Percentiles rank a stretch among this genome's conserved stretches.
Conservation (phyloP, 2,888 invertebrate genomes). For the Clistopyga incitator region DNA sequence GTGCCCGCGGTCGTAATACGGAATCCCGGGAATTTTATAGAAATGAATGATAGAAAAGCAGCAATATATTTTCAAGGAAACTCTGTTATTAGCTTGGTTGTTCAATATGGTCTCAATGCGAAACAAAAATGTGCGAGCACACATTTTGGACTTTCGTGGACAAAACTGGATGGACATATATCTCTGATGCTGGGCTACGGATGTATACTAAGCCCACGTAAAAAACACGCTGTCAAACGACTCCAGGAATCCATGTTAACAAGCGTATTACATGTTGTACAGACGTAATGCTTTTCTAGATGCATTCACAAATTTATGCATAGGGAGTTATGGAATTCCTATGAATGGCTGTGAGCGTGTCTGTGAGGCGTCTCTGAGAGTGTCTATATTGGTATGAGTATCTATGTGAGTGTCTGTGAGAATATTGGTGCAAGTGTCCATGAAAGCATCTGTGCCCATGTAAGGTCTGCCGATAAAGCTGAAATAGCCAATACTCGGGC, state of each 20-base stretch:
- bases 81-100: not conserved
- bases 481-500: too few relatives aligned
- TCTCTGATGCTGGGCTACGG: conserved; percentile 19
- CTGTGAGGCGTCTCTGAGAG: too few relatives aligned
- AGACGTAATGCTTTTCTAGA: conserved; percentile 46
- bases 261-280: conserved; percentile 68
- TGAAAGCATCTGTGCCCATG: too few relatives aligned
- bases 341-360: too few relatives aligned
- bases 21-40: conserved; percentile 19
- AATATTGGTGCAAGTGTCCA: too few relatives aligned
- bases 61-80: conserved; percentile 4
- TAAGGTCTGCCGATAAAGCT: too few relatives aligned
- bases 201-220: conserved; percentile 75
- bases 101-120: not conserved
- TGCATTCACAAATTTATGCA: too few relatives aligned
- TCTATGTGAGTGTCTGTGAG: too few relatives aligned
- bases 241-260: conserved; percentile 74
- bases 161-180: conserved; percentile 36
- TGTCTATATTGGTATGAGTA: too few relatives aligned
- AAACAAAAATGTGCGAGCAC: not conserved
- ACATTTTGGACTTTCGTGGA: not conserved
- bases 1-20: conserved; percentile 4
- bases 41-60: not conserved
- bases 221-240: conserved; percentile 76
- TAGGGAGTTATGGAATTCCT: too few relatives aligned